Evolutionary conservation across 2,888 invertebrate genomes (phyloP).

Genomic region (Synergus itoensis): DNA sequence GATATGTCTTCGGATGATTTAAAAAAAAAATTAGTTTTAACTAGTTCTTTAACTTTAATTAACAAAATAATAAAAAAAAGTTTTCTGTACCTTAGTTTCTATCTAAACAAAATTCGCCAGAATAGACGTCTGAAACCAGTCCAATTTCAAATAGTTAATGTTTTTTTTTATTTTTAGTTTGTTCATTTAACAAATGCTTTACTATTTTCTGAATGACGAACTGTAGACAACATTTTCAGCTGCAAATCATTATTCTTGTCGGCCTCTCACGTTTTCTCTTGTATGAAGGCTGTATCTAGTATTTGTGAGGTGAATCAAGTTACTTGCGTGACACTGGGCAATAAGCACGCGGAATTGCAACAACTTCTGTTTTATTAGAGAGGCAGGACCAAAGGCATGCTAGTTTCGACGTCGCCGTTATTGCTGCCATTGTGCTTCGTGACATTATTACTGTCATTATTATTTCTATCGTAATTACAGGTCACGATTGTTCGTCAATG

Average conservation of each 20-base stretch:
- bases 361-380: conserved; percentile 66
- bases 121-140: no score
- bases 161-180: not conserved
- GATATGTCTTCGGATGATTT: no score
- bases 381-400: conserved; percentile 44
- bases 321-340: conserved; percentile 67
- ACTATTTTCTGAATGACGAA: not conserved
- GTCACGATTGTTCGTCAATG: conserved; percentile 23
- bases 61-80: no score
- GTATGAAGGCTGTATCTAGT: conserved; percentile 25
- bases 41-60: no score
- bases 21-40: no score
- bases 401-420: conserved; percentile 44
- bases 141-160: no score
- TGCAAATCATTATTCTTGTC: not conserved
- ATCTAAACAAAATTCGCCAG: no score
- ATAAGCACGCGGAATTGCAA: conserved; percentile 69
- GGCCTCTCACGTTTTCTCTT: not conserved
- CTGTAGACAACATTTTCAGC: not conserved
- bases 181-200: not conserved
- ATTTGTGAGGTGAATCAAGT: conserved; percentile 67
- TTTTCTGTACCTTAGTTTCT: no score
- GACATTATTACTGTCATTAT: conserved; percentile 72
- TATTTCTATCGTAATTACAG: conserved; percentile 49
- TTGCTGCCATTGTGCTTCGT: conserved; percentile 64